Evolutionary conservation across 1,140 invertebrate genomes (phyloP).

Genomic region (Drosophila watanabei): DNA sequence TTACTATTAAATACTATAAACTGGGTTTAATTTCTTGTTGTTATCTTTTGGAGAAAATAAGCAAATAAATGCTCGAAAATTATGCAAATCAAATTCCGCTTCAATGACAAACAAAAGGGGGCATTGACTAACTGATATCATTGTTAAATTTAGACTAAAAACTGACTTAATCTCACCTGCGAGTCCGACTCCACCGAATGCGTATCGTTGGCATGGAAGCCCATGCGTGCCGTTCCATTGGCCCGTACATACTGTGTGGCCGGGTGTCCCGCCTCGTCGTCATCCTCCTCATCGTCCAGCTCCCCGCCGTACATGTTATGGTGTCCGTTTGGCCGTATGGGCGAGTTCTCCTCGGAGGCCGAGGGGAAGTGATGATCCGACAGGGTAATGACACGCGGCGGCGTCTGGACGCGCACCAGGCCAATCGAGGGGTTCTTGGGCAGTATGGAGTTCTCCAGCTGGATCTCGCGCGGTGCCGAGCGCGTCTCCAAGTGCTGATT

Average conservation of each 20-base stretch:
- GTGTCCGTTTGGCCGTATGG: conserved; percentile 58
- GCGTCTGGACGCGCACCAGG: conserved; percentile 91
- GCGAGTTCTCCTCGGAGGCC: conserved; percentile 88
- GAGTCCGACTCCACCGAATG: conserved; percentile 83
- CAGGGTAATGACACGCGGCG: conserved; percentile 92
- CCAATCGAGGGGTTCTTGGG: conserved; percentile 89
- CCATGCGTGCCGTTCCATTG: conserved; percentile 72
- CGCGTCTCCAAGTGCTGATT: conserved; percentile 93
- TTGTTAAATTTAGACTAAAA: neutral
- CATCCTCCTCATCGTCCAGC: conserved; percentile 58
- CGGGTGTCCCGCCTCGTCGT: conserved; percentile 60
- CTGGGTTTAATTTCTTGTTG: neutral
- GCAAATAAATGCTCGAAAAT: neutral
- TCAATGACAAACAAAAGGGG: neutral
- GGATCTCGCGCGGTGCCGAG: conserved; percentile 93
- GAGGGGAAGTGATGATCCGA: conserved; percentile 93
- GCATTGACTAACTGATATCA: neutral
- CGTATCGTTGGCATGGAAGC: conserved; percentile 74
- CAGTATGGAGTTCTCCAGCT: conserved; percentile 92
- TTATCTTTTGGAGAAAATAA: neutral
- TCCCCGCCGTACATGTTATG: conserved; percentile 55
- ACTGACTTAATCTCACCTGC: conserved; percentile 56
- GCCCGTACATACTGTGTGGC: conserved; percentile 79
- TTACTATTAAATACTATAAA: neutral
- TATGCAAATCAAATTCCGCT: conserved; percentile 2